phyloP scores from a whole-genome alignment of 35 echinoderm and acorn worm genomes.

The Apostichopus japonicus region DNA sequence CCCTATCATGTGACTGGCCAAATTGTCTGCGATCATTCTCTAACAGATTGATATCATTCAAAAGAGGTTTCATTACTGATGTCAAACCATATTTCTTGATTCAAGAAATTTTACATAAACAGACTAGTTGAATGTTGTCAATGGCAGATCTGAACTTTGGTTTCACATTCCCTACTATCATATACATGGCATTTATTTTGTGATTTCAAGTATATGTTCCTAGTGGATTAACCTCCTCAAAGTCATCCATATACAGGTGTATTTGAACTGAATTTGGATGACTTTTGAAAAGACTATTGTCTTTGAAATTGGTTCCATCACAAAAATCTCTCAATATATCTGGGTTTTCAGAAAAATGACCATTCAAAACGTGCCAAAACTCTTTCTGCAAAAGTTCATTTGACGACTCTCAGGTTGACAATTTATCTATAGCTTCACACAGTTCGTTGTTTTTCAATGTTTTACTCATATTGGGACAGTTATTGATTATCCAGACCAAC shows the following conservation, averaged over 20 bases:
- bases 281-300: neutral
- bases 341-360: neutral
- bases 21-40: slow-evolving; percentile 26
- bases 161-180: neutral
- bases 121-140: slow-evolving; percentile 36
- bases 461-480: neutral
- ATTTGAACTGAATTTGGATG: neutral
- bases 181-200: slow-evolving; percentile 4
- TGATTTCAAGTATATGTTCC: slow-evolving; percentile 13
- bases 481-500: neutral
- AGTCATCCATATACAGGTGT: slow-evolving; percentile 47
- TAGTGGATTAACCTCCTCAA: slow-evolving; percentile 35
- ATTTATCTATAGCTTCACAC: too few relatives aligned
- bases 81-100: slow-evolving; percentile 20
- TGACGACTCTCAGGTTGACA: too few relatives aligned
- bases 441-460: too few relatives aligned
- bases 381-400: too few relatives aligned
- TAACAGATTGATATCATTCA: neutral
- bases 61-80: slow-evolving; percentile 3
- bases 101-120: neutral
- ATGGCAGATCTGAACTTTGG: slow-evolving; percentile 18
- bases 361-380: slow-evolving; percentile 5
- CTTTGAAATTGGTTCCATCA: neutral
- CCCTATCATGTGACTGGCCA: slow-evolving; percentile 36
- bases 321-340: slow-evolving; percentile 2